These are phyloP conservation scores for Temnothorax rugatulus DNA, from an alignment of 2,888 invertebrate genomes.

Conservation along the genomic window DNA sequence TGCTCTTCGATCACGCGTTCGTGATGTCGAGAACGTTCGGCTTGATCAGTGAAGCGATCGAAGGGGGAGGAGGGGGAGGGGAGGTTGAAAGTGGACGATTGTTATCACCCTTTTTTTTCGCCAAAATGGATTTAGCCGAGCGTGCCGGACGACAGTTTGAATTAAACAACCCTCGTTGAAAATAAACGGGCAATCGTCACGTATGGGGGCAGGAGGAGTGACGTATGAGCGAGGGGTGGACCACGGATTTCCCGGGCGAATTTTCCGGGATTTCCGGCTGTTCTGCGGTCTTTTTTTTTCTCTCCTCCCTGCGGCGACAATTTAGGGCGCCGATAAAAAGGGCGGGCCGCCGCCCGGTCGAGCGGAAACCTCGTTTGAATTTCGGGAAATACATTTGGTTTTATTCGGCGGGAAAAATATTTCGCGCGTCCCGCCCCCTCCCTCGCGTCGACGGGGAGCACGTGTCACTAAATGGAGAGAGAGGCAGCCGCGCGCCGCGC, in stretches of 20 bases:
- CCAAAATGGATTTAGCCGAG: constrained; percentile 46
- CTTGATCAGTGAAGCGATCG: constrained; percentile 12
- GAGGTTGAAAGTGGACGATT: background rate
- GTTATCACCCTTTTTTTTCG: constrained; percentile 39
- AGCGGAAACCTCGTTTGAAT: constrained; percentile 30
- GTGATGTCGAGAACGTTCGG: constrained; percentile 5
- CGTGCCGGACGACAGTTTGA: constrained; percentile 48
- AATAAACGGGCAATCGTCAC: constrained; percentile 58
- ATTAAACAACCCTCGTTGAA: constrained; percentile 52
- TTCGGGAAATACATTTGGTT: constrained; percentile 36
- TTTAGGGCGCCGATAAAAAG: constrained; percentile 46
- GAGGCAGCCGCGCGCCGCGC: background rate
- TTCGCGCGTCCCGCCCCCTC: background rate
- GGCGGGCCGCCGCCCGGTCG: background rate
- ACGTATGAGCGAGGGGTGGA: constrained; percentile 19
- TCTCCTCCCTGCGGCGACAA: constrained; percentile 21
- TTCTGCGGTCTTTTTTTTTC: constrained; percentile 16
- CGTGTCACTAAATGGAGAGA: constrained; percentile 18
- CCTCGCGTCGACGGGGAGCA: background rate
- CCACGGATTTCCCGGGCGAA: constrained; percentile 48
- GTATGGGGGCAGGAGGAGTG: background rate
- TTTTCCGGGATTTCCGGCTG: constrained; percentile 37
- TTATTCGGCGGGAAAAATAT: constrained; percentile 47
- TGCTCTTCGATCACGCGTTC: constrained; percentile 31
- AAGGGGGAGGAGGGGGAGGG: no score